Base-by-base conservation (phyloP, 1,140 invertebrate species). In the Micrasema minimum region DNA sequence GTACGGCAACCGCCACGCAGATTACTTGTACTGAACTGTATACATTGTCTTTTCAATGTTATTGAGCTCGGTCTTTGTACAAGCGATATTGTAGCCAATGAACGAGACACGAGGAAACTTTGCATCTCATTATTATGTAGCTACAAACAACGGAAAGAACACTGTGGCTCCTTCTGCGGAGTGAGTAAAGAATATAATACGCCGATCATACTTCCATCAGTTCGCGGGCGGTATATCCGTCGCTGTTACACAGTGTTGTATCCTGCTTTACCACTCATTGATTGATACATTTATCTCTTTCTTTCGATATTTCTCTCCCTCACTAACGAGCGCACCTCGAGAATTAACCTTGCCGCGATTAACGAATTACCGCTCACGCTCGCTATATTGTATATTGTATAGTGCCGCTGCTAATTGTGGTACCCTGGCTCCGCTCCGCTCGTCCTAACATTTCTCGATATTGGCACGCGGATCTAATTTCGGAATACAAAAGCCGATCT, bases 301-400 rank as follows among this genome's bases (percentile, higher is more conserved):
- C 35, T 6, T 1, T 14, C 14, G 23, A 11, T n/a, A 43, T 1
- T 20, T 16, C 35, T n/a, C 16, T 23, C 23, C 55, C 9, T 22
- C 35, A 20, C 18, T 3, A 14, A 18, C 7, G 10, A 12, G 37
- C 31, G 38, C 38, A 46, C 59, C 59, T 31, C 18, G 12, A 38
- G 41, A 46, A 46, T 26, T 23, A 46, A 46, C 59, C 59, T 64
- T 64, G 59, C 59, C 59, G 43, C 41, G 41, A 64, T 64, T 64
- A 64, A 26, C 43, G 59, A 46, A 64, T 45, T 64, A 64, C 59
- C 18, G 59, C 59, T 12, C 10, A 20, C 38, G 55, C 37, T 22
- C 35, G 55, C 23, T 3, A 2, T 26, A 18, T 20, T 1, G 2
- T 16, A 1, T 20, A 20, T 9, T n/a, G 50, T 14, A 12, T 31